Base-by-base conservation (phyloP, 1,140 invertebrate genomes). In the Sitodiplosis mosellana region DNA sequence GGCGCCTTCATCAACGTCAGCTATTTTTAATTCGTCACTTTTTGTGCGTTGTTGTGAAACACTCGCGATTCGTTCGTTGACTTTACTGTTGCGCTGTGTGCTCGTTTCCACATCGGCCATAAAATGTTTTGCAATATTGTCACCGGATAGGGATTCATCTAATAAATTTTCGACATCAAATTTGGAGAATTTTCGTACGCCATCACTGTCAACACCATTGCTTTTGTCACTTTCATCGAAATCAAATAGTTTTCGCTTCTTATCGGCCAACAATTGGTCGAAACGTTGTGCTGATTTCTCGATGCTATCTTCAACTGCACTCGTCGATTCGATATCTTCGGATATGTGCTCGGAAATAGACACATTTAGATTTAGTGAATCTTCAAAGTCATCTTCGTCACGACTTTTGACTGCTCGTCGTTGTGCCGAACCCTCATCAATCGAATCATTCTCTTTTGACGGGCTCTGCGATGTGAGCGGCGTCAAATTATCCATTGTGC, bases 101-200 rank as follows among this genome's bases (percentile, higher is more conserved):
- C n/a, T n/a, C n/a, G n/a, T n/a, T n/a, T n/a, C n/a, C n/a, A 38
- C 36, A 18, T 10, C 20, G 19, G 18, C 15, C 17, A 11, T 27
- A 38, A 49, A 49, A 40, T 49, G 48, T 19, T 49, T 21, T 8
- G 43, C 43, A 33, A 49, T 38, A 33, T 45, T 38, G 10, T 40
- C 38, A 11, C 43, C 33, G 5, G 42, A 14, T 15, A 49, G 15
- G 5, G 27, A 11, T 2, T 45, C 44, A 33, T 49, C 43, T 12
- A 43, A 18, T 18, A 18, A 17, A 18, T 43, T 18, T 4, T 7
- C 41, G 5, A 20, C 18, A 18, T 43, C 18, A 38, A 38, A 38
- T n/a, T 17, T 38, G 12, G 15, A 38, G 5, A 17, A 38, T n/a
- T 38, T 38, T 5, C 12, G 36, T 12, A 38, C 12, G 18, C 18